Evolutionary conservation across 2,888 invertebrate genomes (phyloP), one percentile per base, ranked within the genome.

Genomic region (Gortyna flavago): DNA sequence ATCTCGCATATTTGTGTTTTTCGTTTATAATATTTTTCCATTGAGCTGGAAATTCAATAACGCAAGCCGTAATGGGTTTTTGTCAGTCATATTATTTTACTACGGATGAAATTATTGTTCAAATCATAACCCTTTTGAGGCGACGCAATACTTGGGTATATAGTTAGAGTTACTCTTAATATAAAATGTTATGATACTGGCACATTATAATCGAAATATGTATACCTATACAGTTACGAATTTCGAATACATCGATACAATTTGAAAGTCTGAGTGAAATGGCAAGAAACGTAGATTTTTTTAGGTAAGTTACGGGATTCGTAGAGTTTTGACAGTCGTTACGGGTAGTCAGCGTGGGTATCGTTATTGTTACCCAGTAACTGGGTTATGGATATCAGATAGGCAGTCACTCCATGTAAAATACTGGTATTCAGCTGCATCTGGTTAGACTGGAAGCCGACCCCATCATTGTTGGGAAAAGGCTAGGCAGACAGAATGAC

Each of bases 21-120:
- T 57, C 62, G 44, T 68, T 48, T 67, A 68, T 72, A 81, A 66
- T 68, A 71, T 77, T 77, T 81, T 81, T 72, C 62, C 62, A 67
- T 64, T 68, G 77, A 77, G 82, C 82, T 72, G 71, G 62, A 81
- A 81, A 77, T 81, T 81, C 67, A 81, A 81, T 81, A 72, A 77
- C 69, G 59, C 25, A 38, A 72, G 57, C 70, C 51, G 64, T 82
- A 74, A 85, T 82, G 76, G 83, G 66, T 54, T 85, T 73, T 67
- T 68, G 54, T 77, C 69, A 80, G 65, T 72, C 80, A 80, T 81
- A 75, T 81, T 79, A 79, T 75, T 79, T 78, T 72, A 77, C 64
- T 75, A 79, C 73, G 64, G 57, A 16, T 51, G 66, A 61, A 75
- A 81, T 57, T 80, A 68, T 72, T 82, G 80, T 65, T 69, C 66